Conservation (phyloP, 2,113 vertebrate species). For the Daubentonia madagascariensis region DNA sequence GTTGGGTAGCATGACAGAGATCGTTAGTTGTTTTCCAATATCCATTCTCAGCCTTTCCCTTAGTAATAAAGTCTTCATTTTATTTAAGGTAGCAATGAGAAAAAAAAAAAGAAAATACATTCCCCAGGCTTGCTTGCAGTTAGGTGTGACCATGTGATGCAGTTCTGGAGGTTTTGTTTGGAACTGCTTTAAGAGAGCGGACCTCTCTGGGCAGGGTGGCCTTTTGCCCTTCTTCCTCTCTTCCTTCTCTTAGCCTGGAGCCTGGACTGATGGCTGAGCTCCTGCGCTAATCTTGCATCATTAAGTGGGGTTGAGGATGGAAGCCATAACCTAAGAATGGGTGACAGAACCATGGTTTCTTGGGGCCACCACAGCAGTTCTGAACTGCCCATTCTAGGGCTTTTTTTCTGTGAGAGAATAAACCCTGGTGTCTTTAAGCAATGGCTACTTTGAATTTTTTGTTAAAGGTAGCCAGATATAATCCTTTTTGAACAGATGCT, state of each 20-base stretch:
- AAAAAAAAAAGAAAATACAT: neutral
- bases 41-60: neutral
- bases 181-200: neutral
- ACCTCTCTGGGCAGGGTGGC: neutral
- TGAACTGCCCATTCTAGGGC: neutral
- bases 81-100: neutral
- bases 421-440: neutral
- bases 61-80: neutral
- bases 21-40: neutral
- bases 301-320: neutral
- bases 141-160: neutral
- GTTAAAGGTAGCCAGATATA: conserved; percentile 13
- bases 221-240: neutral
- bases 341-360: neutral
- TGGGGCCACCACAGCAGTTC: neutral
- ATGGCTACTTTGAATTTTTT: neutral
- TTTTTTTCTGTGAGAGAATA: neutral
- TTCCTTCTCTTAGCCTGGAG: neutral
- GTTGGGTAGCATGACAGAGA: neutral
- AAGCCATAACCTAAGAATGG: neutral
- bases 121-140: neutral
- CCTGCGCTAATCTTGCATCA: neutral
- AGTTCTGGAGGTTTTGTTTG: neutral
- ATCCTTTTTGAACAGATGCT: conserved; percentile 37
- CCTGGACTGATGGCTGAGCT: neutral